Base-by-base conservation (phyloP, 2,888 invertebrate species). In the Chydorus sphaericus region DNA sequence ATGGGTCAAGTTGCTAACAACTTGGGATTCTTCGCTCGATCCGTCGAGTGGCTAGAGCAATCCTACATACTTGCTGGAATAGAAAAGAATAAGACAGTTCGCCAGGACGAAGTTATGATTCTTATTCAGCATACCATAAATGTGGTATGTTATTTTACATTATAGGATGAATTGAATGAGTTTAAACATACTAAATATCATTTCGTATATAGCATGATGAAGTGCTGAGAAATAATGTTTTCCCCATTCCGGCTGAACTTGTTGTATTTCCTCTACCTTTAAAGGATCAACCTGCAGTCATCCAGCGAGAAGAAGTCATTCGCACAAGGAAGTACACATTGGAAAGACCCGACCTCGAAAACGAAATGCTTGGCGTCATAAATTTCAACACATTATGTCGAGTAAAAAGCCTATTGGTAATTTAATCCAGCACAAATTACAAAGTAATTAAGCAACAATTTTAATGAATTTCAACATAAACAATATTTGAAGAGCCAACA, bases 1-100 rank as follows among this genome's bases (percentile, higher is more conserved):
- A 63, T 70, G 56, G 70, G 69, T 8, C 63, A 66, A 52, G 67
- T 69, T 57, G 63, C 67, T 10, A 65, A 66, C 60, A 63, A 66
- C 55, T 60, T 66, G 10, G 65, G 66, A 30, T 63, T 66, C 52
- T 64, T 65, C 57, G 65, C 65, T 1, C 62, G 67, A 36, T 66
- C 69, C 11, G 61, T 70, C 14, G 65, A 68, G 57, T 70, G 69
- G 69, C 63, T 69, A 53, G 66, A 68, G 48, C 62, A 67, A 48
- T 65, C 69, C 2, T 62, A 66, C 49, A 56, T 55, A n/a, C 59
- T 66, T 55, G 66, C 67, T 0, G 61, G 60, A 6, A 39, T 58
- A 4, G 68, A 67, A 56, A 62, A 64, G 11, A 66, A 66, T 57
- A 49, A 36, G 28, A 68, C 67, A 1, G 63, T 67, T 29, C 39